A percentile compares a stretch with the other conserved stretches of the same genome.
phyloP scores from a whole-genome alignment of 2,113 vertebrate genomes.

The Neofelis nebulosa region DNA sequence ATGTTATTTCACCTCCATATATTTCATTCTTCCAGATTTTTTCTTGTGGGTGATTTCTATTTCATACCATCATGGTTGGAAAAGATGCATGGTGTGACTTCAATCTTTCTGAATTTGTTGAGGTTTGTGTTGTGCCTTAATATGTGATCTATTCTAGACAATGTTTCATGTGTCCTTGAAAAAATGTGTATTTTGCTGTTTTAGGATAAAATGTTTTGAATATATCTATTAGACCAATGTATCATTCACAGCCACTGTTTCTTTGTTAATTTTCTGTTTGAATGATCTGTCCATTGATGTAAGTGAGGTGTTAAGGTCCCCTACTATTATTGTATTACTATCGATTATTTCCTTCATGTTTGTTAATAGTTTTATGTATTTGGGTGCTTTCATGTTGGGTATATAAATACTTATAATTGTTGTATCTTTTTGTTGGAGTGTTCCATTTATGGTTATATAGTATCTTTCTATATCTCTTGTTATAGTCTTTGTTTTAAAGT shows the following conservation, averaged over 20 bases:
- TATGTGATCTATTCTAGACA: neutral
- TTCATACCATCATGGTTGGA: neutral
- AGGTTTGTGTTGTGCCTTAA: neutral
- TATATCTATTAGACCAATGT: neutral
- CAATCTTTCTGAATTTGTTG: neutral
- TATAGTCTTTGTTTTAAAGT: neutral
- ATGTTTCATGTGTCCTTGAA: neutral
- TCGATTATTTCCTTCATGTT: neutral
- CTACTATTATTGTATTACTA: neutral
- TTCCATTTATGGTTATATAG: neutral
- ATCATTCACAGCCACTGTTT: neutral
- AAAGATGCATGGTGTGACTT: neutral
- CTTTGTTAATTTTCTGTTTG: neutral
- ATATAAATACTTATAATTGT: neutral
- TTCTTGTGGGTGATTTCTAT: neutral
- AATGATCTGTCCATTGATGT: neutral
- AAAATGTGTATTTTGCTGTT: neutral
- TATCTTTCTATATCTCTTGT: neutral
- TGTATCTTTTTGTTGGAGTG: neutral
- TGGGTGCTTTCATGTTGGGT: neutral
- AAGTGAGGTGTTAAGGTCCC: neutral
- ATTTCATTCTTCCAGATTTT: neutral
- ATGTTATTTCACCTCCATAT: neutral
- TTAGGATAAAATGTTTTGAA: neutral
- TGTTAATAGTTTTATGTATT: neutral